Evolutionary conservation across 2,113 vertebrate species (phyloP).

Genomic region (Perca fluviatilis): DNA sequence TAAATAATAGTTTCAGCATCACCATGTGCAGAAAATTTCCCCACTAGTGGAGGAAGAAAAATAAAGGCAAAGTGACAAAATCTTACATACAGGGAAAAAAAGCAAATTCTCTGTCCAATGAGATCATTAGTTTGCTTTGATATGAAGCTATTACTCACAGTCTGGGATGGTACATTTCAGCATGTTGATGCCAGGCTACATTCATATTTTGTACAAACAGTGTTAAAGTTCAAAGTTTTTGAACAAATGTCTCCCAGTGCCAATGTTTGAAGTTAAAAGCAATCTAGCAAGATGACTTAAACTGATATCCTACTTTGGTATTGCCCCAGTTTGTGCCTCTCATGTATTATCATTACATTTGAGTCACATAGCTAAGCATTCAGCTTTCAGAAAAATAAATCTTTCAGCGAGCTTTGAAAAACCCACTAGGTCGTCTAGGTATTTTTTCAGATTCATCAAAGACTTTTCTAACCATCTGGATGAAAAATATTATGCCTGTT

Average conservation of each 20-base stretch:
- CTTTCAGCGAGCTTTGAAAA: neutral
- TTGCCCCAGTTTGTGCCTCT: neutral
- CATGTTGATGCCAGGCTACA: neutral
- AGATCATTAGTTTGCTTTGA: neutral
- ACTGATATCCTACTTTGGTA: neutral
- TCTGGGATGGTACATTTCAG: neutral
- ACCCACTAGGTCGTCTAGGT: neutral
- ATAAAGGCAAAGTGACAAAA: slow-evolving; percentile 14
- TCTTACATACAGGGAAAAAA: slow-evolving; percentile 1
- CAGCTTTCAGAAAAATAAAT: slow-evolving; percentile 2
- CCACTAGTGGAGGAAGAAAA: slow-evolving; percentile 10
- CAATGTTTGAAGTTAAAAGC: neutral
- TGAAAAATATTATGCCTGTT: neutral
- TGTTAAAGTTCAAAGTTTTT: neutral
- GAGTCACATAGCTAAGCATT: neutral
- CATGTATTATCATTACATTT: neutral
- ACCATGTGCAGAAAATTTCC: slow-evolving; percentile 9
- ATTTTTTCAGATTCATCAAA: slow-evolving; percentile 11
- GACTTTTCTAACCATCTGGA: neutral
- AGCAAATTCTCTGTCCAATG: neutral
- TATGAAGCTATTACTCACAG: neutral
- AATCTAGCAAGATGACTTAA: neutral
- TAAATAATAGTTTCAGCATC: slow-evolving; percentile 1
- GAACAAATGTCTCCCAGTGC: neutral
- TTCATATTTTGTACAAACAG: neutral